Conservation (phyloP, 2,888 invertebrate genomes). For the Hololepta plana region DNA sequence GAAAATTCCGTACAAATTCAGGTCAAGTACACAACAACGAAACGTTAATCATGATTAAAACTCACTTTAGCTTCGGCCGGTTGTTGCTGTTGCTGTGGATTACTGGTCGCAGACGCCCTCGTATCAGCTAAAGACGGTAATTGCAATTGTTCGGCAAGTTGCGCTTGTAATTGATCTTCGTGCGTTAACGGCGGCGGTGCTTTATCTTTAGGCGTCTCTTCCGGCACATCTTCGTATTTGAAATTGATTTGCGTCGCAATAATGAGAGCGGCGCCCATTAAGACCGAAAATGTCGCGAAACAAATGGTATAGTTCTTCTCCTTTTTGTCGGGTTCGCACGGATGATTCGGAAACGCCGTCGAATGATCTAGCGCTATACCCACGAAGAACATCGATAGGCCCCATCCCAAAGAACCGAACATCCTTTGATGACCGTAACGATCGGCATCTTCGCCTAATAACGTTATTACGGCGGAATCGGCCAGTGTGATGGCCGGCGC, state of each 20-base stretch:
- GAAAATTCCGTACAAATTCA: no score
- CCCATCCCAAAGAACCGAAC: slow-evolving; percentile 98
- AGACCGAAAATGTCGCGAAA: slow-evolving; percentile 91
- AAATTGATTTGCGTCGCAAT: slow-evolving; percentile 75
- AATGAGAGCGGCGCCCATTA: slow-evolving; percentile 89
- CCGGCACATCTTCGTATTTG: slow-evolving; percentile 34
- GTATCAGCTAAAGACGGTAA: slow-evolving; percentile 58
- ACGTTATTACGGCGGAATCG: slow-evolving; percentile 76
- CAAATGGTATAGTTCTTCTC: slow-evolving; percentile 98
- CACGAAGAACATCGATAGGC: slow-evolving; percentile 95
- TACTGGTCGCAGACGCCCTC: slow-evolving; percentile 20
- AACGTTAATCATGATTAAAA: no score
- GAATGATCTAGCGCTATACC: slow-evolving; percentile 93
- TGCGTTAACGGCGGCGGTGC: slow-evolving; percentile 30
- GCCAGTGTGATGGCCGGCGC: slow-evolving; percentile 92
- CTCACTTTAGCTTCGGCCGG: slow-evolving; percentile 9
- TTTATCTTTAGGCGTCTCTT: slow-evolving; percentile 16
- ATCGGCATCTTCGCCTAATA: slow-evolving; percentile 49
- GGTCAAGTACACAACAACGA: no score
- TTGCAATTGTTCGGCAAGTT: slow-evolving; percentile 66
- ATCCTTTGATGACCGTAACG: slow-evolving; percentile 91
- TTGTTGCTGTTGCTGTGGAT: slow-evolving; percentile 4
- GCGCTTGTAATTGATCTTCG: slow-evolving; percentile 69
- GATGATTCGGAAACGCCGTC: slow-evolving; percentile 85
- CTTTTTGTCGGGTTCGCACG: slow-evolving; percentile 71